Evolutionary conservation across 2,888 invertebrate species (phyloP).

Genomic region (Tetragnatha montana): DNA sequence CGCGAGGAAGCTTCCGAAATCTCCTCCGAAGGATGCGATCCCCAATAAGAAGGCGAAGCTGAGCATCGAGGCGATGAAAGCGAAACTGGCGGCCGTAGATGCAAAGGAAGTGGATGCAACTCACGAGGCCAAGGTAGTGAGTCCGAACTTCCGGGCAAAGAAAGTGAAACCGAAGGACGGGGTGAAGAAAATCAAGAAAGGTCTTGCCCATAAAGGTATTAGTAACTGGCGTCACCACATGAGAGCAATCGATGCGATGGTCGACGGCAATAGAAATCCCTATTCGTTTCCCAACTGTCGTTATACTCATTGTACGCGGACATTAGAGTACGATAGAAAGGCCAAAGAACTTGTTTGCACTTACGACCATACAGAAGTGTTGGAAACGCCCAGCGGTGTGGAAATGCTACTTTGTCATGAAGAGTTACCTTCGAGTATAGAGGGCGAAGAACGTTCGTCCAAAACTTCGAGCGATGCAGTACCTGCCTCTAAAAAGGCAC

Average conservation of each 20-base stretch:
- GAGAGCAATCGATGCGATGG: too few species aligned
- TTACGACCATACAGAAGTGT: too few species aligned
- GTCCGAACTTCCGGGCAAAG: too few species aligned
- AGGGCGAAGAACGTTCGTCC: neutral
- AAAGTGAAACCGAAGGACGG: too few species aligned
- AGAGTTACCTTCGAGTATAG: neutral
- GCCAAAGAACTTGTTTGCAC: slow-evolving; percentile 36
- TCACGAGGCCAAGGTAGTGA: too few species aligned
- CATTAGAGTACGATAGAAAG: slow-evolving; percentile 6
- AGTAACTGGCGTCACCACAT: too few species aligned
- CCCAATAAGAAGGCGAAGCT: slow-evolving; percentile 1
- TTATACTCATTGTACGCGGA: slow-evolving; percentile 45
- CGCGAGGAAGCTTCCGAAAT: slow-evolving; percentile 8
- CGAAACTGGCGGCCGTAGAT: too few species aligned
- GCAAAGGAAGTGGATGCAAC: too few species aligned
- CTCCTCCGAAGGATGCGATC: neutral
- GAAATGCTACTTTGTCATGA: neutral
- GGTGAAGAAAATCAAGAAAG: too few species aligned
- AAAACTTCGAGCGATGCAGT: neutral
- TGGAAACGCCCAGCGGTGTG: too few species aligned
- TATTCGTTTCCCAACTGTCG: slow-evolving; percentile 40
- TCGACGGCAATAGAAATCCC: too few species aligned
- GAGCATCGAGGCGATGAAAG: neutral
- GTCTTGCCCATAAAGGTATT: too few species aligned
- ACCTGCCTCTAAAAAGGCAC: neutral